These are phyloP conservation scores for Teleogryllus oceanicus DNA, from an alignment of 2,888 invertebrate genomes.

Conservation along the genomic window DNA sequence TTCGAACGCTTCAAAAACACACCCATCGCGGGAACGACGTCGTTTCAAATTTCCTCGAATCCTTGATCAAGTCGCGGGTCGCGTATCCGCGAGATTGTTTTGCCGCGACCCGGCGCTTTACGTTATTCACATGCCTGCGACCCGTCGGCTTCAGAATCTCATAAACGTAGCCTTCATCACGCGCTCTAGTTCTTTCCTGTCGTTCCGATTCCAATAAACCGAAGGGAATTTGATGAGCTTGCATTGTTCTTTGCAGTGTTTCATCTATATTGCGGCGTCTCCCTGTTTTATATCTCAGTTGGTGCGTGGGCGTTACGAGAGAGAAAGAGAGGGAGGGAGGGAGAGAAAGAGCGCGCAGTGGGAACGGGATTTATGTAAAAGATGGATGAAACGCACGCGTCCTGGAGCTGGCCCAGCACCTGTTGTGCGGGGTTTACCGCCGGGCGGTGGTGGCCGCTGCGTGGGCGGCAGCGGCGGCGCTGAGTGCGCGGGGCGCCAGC, in stretches of 20 bases:
- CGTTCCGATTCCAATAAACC: conserved; percentile 8
- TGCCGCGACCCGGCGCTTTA: neutral
- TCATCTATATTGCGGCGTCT: conserved; percentile 9
- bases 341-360: neutral
- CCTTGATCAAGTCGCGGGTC: neutral
- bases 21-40: too few species aligned
- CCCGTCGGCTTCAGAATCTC: neutral
- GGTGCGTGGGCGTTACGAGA: neutral
- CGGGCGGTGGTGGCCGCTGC: neutral
- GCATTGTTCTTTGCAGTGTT: conserved; percentile 18
- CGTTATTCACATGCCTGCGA: neutral
- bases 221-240: neutral
- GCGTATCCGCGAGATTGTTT: neutral
- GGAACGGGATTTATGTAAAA: neutral
- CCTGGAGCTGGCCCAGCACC: neutral
- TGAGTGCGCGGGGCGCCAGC: neutral
- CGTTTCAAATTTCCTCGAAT: too few species aligned
- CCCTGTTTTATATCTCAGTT: neutral
- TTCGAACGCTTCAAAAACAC: too few species aligned
- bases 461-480: neutral
- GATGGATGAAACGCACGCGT: neutral
- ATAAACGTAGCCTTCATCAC: neutral
- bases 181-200: neutral
- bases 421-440: neutral
- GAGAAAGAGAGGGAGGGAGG: neutral